Evolutionary conservation across 2,797 vertebrate genomes (phyloP).

Genomic region (Onychomys torridus): DNA sequence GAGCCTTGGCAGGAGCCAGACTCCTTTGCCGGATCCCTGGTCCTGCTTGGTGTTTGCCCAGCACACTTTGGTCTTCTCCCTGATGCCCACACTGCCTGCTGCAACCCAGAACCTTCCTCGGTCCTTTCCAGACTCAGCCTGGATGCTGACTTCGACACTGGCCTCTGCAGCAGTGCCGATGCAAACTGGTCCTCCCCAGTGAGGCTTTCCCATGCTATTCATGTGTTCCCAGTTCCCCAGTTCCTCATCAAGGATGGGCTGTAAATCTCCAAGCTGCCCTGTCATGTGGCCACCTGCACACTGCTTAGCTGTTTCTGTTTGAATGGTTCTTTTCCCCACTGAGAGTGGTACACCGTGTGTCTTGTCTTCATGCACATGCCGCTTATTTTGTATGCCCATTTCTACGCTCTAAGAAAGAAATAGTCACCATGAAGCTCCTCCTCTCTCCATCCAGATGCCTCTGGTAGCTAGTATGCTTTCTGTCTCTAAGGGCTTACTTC

Average conservation of each 20-base stretch:
- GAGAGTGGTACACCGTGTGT: background rate
- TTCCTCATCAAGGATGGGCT: background rate
- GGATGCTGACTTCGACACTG: background rate
- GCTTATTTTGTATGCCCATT: background rate
- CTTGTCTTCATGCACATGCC: background rate
- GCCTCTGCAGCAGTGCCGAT: background rate
- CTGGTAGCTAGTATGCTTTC: background rate
- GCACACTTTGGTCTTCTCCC: conserved; percentile 36
- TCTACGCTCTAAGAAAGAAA: background rate
- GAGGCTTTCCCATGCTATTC: background rate
- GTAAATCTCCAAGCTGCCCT: background rate
- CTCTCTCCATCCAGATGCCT: background rate
- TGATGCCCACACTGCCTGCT: background rate
- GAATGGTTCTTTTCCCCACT: background rate
- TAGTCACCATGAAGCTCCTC: background rate
- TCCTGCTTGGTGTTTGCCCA: conserved; percentile 67
- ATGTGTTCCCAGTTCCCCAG: background rate
- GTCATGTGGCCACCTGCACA: background rate
- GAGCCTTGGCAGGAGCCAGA: conserved; percentile 61
- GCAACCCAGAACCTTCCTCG: conserved; percentile 24
- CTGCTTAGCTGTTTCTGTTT: background rate
- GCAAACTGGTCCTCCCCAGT: background rate
- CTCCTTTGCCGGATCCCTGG: conserved; percentile 50
- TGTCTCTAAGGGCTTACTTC: background rate
- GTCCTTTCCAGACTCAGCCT: background rate